phyloP scores from a whole-genome alignment of 2,113 vertebrate species.

The Isichthys henryi region DNA sequence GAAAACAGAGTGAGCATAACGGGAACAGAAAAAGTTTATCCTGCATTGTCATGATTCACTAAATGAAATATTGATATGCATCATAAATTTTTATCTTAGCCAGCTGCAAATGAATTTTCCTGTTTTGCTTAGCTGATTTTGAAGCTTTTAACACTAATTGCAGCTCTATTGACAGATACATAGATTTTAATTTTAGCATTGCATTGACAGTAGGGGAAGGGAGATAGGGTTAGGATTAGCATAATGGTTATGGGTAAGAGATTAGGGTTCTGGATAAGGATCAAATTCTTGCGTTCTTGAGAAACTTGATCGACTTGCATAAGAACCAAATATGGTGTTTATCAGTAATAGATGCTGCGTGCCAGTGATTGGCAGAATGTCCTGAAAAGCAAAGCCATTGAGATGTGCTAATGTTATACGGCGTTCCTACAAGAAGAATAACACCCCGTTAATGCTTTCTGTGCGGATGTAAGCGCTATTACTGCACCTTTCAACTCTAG shows the following conservation, averaged over 20 bases:
- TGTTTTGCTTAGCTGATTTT: neutral
- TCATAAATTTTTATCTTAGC: neutral
- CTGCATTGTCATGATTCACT: neutral
- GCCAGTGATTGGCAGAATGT: neutral
- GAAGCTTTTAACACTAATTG: neutral
- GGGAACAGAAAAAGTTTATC: neutral
- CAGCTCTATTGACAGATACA: neutral
- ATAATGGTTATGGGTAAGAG: neutral
- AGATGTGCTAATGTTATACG: neutral
- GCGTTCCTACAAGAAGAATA: neutral
- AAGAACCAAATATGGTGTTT: neutral
- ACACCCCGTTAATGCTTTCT: neutral
- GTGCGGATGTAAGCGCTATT: neutral
- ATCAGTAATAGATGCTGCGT: neutral
- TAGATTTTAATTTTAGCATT: neutral
- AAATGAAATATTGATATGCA: neutral
- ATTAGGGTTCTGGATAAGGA: neutral
- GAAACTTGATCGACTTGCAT: neutral
- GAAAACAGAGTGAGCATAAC: neutral
- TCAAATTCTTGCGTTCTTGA: neutral
- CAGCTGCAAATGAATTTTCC: neutral
- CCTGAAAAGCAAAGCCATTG: neutral
- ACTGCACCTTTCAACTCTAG: neutral
- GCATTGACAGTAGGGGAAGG: neutral
- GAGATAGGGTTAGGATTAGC: neutral